Evolutionary conservation across 2,797 vertebrate genomes (phyloP).

Genomic region (Melanotaenia maccullochi): DNA sequence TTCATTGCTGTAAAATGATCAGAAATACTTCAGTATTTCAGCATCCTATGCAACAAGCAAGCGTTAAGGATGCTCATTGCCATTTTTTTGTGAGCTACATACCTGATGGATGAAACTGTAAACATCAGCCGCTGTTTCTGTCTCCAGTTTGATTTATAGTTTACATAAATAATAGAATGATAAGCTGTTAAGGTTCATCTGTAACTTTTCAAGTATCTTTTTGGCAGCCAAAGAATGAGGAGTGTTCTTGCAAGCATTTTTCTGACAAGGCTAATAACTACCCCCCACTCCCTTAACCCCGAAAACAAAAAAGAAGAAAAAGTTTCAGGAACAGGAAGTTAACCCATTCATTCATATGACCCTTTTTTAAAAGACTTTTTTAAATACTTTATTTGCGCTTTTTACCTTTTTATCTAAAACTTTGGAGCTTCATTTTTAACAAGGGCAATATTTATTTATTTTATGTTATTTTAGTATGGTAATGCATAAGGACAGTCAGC

Average conservation of each 20-base stretch:
- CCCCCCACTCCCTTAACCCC: not conserved
- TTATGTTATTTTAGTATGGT: too few species aligned
- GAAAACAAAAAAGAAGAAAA: not conserved
- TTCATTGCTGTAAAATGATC: slow-evolving; percentile 8
- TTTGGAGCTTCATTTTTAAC: not conserved
- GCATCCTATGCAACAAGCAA: not conserved
- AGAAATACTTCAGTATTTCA: not conserved
- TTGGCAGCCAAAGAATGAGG: not conserved
- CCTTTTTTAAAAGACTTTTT: not conserved
- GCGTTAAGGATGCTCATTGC: slow-evolving; percentile 6
- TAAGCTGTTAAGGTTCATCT: not conserved
- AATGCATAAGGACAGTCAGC: too few species aligned
- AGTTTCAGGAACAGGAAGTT: not conserved
- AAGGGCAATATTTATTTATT: not conserved
- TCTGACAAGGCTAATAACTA: not conserved
- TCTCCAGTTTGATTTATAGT: slow-evolving; percentile 17
- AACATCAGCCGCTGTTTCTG: not conserved
- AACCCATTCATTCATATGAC: not conserved
- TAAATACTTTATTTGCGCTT: not conserved
- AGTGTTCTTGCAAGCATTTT: not conserved
- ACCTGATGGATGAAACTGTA: slow-evolving; percentile 17
- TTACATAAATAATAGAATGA: not conserved
- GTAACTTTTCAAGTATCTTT: not conserved
- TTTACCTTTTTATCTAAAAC: not conserved
- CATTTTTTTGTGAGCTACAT: not conserved